phyloP scores from a whole-genome alignment of 2,113 vertebrate species.

The Sapajus apella region DNA sequence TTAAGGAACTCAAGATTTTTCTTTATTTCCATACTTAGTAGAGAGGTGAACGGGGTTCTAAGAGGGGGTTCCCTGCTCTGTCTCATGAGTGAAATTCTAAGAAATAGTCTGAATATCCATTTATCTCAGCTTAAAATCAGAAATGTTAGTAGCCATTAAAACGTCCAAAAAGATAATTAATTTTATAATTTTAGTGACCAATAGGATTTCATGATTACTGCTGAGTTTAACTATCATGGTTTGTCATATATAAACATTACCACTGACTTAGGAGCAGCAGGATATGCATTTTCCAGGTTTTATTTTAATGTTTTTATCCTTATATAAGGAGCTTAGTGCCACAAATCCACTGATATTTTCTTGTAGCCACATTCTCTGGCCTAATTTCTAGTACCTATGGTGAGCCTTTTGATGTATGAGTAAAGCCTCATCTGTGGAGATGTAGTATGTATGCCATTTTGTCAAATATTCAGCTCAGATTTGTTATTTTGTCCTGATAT shows the following conservation, averaged over 20 bases:
- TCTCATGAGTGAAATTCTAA: background rate
- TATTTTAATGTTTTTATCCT: background rate
- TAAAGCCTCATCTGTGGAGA: background rate
- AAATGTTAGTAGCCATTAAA: background rate
- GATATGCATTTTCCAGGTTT: background rate
- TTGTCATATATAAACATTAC: background rate
- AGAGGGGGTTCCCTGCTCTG: too few species aligned
- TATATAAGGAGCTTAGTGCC: background rate
- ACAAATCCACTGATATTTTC: background rate
- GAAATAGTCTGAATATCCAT: background rate
- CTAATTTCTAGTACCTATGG: background rate
- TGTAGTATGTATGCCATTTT: background rate
- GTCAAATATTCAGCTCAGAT: background rate
- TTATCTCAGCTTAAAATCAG: background rate
- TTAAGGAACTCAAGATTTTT: too few species aligned
- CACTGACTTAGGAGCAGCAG: background rate
- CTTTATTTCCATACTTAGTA: too few species aligned
- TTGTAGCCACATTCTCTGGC: background rate
- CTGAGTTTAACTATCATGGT: background rate
- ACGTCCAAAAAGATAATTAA: background rate
- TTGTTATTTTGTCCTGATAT: background rate
- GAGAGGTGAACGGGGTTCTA: too few species aligned
- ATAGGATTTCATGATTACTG: background rate
- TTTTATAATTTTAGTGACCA: background rate
- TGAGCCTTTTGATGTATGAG: background rate